Base-by-base conservation (phyloP, 2,113 vertebrate genomes). In the Entosphenus tridentatus region DNA sequence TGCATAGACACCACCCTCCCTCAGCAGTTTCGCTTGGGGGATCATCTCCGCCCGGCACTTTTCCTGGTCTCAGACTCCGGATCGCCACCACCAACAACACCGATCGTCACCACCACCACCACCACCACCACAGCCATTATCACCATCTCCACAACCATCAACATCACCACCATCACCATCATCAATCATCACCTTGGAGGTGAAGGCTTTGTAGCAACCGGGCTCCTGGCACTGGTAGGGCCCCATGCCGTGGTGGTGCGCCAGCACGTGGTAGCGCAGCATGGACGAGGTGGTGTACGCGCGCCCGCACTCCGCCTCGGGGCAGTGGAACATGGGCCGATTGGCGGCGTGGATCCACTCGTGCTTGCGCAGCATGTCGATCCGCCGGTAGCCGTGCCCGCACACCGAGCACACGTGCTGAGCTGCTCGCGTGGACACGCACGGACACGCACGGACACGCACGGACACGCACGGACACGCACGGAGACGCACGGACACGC, bases 231-330 rank as follows among this genome's bases (percentile, higher is more conserved):
- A 65, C 62, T 65, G 62, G 10, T 65, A 65, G 62, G 62, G 62
- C n/a, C 62, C 21, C n/a, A 16, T 65, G 62, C 62, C 62, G n/a
- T 65, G n/a, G 62, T 65, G 62, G 9, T 65, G 62, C 21, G 62
- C 62, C 62, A 65, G 62, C 62, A 65, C 62, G 62, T 65, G 62
- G 62, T 65, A 65, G 10, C 62, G 62, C 21, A n/a, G n/a, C 62
- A 65, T 65, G 10, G 8, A 16, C n/a, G 62, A 21, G n/a, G 62
- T 65, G 9, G 62, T 65, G 62, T 65, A 65, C 62, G 62, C n/a
- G 62, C 21, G 62, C n/a, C 62, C 62, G 62, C 62, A 65, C 10
- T 21, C 62, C 10, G 62, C n/a, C 21, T 65, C 62, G 62, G 62
- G 62, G 62, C 62, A 65, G n/a, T 16, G n/a, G 21, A 16, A 65